These are phyloP conservation scores for Strigops habroptila DNA, from an alignment of 2,113 vertebrate species.

Conservation along the genomic window DNA sequence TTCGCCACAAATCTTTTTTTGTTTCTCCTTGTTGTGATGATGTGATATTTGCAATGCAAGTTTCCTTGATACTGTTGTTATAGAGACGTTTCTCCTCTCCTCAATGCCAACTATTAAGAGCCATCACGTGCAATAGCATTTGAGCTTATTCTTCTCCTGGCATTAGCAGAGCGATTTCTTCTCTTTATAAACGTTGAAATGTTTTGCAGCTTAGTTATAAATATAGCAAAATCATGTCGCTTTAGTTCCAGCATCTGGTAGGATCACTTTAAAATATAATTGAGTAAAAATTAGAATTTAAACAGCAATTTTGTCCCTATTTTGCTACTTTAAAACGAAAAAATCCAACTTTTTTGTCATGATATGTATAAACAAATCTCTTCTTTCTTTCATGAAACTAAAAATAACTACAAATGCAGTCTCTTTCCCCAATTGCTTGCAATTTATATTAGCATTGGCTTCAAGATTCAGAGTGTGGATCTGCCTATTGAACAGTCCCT, in stretches of 20 bases:
- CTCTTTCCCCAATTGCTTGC: neutral
- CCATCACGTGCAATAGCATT: conserved; percentile 17
- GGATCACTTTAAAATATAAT: conserved; percentile 39
- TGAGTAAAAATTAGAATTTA: conserved; percentile 51
- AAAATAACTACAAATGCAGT: conserved; percentile 13
- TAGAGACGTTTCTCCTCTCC: neutral
- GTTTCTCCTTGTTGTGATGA: neutral
- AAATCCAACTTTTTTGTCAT: conserved; percentile 11
- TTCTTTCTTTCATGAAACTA: conserved; percentile 16
- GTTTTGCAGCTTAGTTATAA: conserved; percentile 37
- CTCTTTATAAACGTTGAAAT: conserved; percentile 52
- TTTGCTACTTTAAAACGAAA: conserved; percentile 29
- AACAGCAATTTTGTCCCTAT: conserved; percentile 46
- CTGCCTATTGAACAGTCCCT: neutral
- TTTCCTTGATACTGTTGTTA: conserved; percentile 16
- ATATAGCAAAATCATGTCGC: conserved; percentile 3
- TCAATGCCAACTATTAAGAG: neutral
- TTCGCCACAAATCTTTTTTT: neutral
- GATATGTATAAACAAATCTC: conserved; percentile 25
- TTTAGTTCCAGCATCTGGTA: conserved; percentile 54
- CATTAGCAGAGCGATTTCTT: conserved; percentile 23
- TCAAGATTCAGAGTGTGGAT: neutral
- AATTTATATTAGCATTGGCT: conserved; percentile 24
- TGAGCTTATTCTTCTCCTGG: conserved; percentile 51
- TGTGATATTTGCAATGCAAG: neutral